Conservation (phyloP, 35 echinoderm and acorn worm species). For the Anneissia japonica region DNA sequence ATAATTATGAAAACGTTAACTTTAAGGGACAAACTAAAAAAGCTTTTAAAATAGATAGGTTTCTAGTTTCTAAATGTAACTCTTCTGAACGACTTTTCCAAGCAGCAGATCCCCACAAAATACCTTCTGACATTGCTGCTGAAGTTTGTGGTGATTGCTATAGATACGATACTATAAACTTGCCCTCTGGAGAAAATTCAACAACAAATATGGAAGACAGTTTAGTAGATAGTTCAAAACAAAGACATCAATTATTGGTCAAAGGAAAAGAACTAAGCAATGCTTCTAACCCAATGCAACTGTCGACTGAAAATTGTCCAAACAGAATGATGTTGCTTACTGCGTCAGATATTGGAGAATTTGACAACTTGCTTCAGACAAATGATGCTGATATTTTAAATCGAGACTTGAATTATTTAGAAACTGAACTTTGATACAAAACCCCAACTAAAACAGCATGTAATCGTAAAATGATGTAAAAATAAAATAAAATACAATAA, state of each 20-base stretch:
- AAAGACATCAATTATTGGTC: too few species aligned
- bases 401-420: background rate
- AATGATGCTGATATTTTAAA: background rate
- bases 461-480: too few species aligned
- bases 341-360: background rate
- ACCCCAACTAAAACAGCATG: too few species aligned
- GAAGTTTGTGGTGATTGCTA: too few species aligned
- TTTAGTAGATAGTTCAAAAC: too few species aligned
- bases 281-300: too few species aligned
- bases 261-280: too few species aligned
- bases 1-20: too few species aligned
- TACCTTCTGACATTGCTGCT: too few species aligned
- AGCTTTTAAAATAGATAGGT: background rate
- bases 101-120: background rate
- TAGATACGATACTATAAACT: background rate
- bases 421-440: background rate
- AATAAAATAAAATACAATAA: too few species aligned
- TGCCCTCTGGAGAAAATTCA: background rate
- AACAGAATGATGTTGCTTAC: background rate
- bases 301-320: background rate
- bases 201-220: too few species aligned
- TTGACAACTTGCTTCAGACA: background rate
- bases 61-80: background rate
- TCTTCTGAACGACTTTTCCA: background rate
- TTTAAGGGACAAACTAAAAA: background rate